These are phyloP conservation scores for Prochilodus magdalenae DNA, from an alignment of 2,113 vertebrate species.

Conservation along the genomic window DNA sequence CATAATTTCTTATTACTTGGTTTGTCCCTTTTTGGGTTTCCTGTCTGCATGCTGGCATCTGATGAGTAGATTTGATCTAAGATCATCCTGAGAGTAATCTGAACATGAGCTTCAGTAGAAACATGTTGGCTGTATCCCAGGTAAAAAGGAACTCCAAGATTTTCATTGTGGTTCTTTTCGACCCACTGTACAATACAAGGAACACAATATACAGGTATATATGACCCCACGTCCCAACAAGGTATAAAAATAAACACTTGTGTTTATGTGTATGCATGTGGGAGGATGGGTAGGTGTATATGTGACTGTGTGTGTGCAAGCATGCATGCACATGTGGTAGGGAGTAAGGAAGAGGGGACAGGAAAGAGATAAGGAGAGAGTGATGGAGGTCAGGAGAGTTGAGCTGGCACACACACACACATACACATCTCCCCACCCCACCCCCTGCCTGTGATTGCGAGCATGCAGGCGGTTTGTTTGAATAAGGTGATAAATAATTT, in stretches of 20 bases:
- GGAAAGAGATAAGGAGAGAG: conserved; percentile 74
- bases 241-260: neutral
- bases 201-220: no score
- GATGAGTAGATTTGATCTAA: no score
- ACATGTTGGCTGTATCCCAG: no score
- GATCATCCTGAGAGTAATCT: no score
- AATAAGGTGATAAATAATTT: conserved; percentile 85
- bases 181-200: no score
- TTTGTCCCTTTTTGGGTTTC: no score
- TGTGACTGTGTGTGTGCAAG: conserved; percentile 7
- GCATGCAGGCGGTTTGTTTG: conserved; percentile 76
- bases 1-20: no score
- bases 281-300: conserved; percentile 1
- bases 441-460: conserved; percentile 14
- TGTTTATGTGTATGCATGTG: neutral
- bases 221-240: no score
- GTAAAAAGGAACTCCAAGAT: no score
- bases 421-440: conserved; percentile 43
- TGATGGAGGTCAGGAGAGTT: conserved; percentile 75
- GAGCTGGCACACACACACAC: conserved; percentile 56
- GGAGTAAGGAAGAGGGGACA: conserved; percentile 70
- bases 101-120: no score
- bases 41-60: no score
- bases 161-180: no score
- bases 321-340: conserved; percentile 33